Conservation (phyloP, 2,888 invertebrate species). For the Abscondita cerata region DNA sequence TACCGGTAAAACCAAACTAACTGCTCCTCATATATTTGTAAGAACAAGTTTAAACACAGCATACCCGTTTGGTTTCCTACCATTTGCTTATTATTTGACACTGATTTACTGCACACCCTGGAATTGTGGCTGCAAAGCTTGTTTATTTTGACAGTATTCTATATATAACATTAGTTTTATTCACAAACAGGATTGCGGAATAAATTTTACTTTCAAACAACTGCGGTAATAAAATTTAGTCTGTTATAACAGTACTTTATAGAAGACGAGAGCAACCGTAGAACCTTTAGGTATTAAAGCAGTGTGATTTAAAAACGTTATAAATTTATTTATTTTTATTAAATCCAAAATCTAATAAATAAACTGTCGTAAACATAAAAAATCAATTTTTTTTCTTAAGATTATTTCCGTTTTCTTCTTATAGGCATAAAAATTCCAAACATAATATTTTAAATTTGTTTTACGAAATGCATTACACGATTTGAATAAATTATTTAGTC, state of each 20-base stretch:
- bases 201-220: conserved; percentile 15
- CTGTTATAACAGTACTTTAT: conserved; percentile 14
- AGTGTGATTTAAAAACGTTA: conserved; percentile 3
- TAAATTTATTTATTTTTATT: conserved; percentile 2
- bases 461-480: too few species aligned
- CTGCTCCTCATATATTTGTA: conserved; percentile 15
- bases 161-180: conserved; percentile 25
- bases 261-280: conserved; percentile 8
- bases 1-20: conserved; percentile 3
- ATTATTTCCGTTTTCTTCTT: too few species aligned
- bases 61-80: conserved; percentile 17
- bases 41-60: conserved; percentile 16
- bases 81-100: conserved; percentile 25
- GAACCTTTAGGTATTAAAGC: neutral
- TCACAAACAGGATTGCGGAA: conserved; percentile 16
- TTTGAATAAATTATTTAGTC: too few species aligned
- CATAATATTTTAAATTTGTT: too few species aligned
- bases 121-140: conserved; percentile 18
- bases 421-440: too few species aligned
- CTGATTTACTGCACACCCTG: conserved; percentile 16
- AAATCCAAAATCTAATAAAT: neutral
- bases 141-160: conserved; percentile 25
- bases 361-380: conserved; percentile 4
- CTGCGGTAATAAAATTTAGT: conserved; percentile 13
- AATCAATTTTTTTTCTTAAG: conserved; percentile 1